These are phyloP conservation scores for Drosophila anomelani DNA, from an alignment of 2,888 invertebrate species.

Conservation along the genomic window DNA sequence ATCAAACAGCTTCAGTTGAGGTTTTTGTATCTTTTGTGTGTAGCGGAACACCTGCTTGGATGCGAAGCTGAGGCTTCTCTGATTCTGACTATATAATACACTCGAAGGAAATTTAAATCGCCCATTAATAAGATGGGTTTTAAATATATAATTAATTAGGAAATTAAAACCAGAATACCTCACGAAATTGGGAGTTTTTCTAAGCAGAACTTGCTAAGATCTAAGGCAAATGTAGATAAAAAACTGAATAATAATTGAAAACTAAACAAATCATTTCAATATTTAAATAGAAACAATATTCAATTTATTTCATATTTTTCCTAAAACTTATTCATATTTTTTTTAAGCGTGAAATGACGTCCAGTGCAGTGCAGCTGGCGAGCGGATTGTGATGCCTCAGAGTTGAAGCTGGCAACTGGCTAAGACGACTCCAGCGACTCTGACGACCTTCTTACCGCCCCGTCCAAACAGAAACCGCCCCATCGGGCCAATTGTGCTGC, in stretches of 20 bases:
- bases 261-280: not conserved
- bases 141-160: not conserved
- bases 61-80: conserved; percentile 62
- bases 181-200: accelerated
- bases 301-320: no score
- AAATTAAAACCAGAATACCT: no score
- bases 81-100: conserved; percentile 5
- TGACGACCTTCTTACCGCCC: conserved; percentile 76
- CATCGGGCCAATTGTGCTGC: conserved; percentile 56
- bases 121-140: not conserved
- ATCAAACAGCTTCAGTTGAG: conserved; percentile 72
- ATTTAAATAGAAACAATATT: not conserved
- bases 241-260: not conserved
- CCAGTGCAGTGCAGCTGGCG: conserved; percentile 39
- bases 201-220: no score
- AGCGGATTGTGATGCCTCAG: conserved; percentile 64
- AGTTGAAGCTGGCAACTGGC: conserved; percentile 32
- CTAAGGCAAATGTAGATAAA: no score
- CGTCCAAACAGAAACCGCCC: conserved; percentile 71
- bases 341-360: conserved; percentile 8
- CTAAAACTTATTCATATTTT: not conserved
- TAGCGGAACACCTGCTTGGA: conserved; percentile 77
- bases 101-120: conserved; percentile 5
- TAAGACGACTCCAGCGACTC: conserved; percentile 41
- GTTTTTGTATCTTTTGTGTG: conserved; percentile 53